Conservation (phyloP, 64 coral and sea anemone genomes). For the Cladopsammia gracilis region DNA sequence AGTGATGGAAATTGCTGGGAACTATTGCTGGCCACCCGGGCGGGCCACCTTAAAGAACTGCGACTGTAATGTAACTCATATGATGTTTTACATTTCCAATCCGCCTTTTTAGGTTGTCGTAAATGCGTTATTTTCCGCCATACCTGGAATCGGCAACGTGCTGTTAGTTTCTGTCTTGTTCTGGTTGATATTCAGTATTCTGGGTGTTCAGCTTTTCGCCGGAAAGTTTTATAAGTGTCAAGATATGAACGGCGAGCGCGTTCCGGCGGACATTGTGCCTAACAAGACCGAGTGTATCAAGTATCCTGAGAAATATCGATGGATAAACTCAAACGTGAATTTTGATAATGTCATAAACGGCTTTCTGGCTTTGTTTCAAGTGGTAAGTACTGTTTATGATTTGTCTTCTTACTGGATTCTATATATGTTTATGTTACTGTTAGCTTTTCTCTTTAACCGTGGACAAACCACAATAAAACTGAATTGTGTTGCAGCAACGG, state of each 20-base stretch:
- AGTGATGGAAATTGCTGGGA: too few relatives aligned
- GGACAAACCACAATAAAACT: too few relatives aligned
- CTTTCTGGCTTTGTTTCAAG: conserved; percentile 87
- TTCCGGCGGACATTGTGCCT: conserved; percentile 43
- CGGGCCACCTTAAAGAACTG: too few relatives aligned
- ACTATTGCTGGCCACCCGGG: too few relatives aligned
- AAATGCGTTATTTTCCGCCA: conserved; percentile 92
- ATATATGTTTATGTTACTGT: too few relatives aligned
- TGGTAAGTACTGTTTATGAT: conserved; percentile 35
- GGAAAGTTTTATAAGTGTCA: conserved; percentile 89
- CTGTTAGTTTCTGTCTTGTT: conserved; percentile 85
- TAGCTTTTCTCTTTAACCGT: too few relatives aligned
- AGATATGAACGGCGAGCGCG: conserved; percentile 63
- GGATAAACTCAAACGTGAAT: conserved; percentile 90
- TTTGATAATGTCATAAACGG: conserved; percentile 96
- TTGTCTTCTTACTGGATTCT: too few relatives aligned
- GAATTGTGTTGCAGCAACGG: too few relatives aligned
- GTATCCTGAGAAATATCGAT: conserved; percentile 62
- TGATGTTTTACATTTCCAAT: too few relatives aligned
- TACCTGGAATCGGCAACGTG: conserved; percentile 95
- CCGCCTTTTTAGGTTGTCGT: conserved; percentile 92
- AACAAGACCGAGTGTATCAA: conserved; percentile 78
- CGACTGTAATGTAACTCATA: too few relatives aligned
- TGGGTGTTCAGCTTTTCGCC: conserved; percentile 90
- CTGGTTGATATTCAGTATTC: conserved; percentile 92